Conservation (phyloP, 2,113 vertebrate genomes). For the Saccopteryx leptura region DNA sequence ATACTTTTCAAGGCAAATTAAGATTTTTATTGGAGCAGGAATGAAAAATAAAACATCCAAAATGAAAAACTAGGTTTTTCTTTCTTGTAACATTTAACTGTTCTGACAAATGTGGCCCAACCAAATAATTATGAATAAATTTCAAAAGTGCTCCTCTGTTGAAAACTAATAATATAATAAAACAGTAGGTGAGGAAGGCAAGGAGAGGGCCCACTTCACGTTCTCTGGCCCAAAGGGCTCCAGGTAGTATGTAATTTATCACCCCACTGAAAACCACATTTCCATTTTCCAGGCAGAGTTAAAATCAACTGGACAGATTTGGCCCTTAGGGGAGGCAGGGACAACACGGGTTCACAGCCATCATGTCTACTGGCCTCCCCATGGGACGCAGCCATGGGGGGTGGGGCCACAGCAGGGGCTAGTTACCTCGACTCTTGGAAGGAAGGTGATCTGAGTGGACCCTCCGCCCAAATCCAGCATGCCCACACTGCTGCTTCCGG, state of each 20-base stretch:
- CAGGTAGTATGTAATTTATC: neutral
- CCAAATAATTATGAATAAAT: neutral
- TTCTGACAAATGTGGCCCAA: neutral
- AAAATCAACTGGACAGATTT: neutral
- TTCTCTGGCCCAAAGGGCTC: neutral
- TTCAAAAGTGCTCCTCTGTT: neutral
- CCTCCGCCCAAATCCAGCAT: conserved; percentile 98
- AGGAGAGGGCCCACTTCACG: neutral
- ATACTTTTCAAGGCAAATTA: neutral
- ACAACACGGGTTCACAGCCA: neutral
- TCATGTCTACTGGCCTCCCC: neutral
- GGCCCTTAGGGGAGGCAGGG: neutral
- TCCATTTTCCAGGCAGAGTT: neutral
- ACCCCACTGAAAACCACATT: neutral
- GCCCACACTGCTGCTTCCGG: conserved; percentile 90
- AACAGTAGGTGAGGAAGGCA: neutral
- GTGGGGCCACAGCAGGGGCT: neutral
- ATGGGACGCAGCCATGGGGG: neutral
- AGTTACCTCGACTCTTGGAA: conserved; percentile 92
- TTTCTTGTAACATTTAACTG: neutral
- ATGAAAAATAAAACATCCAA: neutral
- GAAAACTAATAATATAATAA: neutral
- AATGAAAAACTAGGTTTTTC: neutral
- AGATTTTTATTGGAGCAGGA: neutral
- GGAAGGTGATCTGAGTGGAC: conserved; percentile 98